Evolutionary conservation across 1,140 invertebrate genomes (phyloP), one percentile per base, ranked within the genome.

Genomic region (Pseudomyrmex dendroicus): DNA sequence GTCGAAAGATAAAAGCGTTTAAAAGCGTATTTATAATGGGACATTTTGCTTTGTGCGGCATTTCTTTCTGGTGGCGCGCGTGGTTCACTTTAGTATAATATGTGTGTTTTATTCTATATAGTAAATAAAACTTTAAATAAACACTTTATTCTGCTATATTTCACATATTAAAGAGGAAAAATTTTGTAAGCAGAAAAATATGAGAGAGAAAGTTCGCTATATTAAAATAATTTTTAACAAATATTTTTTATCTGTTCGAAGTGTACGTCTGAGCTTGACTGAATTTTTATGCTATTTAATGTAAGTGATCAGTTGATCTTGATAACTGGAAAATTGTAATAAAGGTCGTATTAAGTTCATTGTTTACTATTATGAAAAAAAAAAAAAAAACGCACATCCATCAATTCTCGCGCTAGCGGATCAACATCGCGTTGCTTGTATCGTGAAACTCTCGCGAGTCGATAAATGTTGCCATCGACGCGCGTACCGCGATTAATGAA

Each of bases 401-500:
- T 35, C 46, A 50, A 56, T 13, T 1, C 17, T 50, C 59, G 72
- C 56, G 15, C 17, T 48, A 77, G 25, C n/a, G 54, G 56, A 67
- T 56, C 52, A 20, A 15, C 25, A 66, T 67, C 13, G 13, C 17
- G 50, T 17, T 20, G 46, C 25, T 70, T 50, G n/a, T 72, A 72
- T 80, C 44, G 54, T 50, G 25, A 78, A 70, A 57, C 35, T 48
- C 7, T 10, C 3, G 44, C 50, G 62, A 56, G 62, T 67, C 44
- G 48, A 56, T 77, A 68, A 74, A 86, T 86, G 73, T 78, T 68
- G 56, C 59, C 64, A 85, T 85, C 59, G 64, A 63, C 56, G 72
- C 56, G 61, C 56, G 56, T 15, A 54, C 77, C 54, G 82, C 89
- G 88, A 89, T 91, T 90, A 92, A 90, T 86, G 89, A 90, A 90